Conservation (phyloP, 2,113 vertebrate genomes). For the Elgaria multicarinata region DNA sequence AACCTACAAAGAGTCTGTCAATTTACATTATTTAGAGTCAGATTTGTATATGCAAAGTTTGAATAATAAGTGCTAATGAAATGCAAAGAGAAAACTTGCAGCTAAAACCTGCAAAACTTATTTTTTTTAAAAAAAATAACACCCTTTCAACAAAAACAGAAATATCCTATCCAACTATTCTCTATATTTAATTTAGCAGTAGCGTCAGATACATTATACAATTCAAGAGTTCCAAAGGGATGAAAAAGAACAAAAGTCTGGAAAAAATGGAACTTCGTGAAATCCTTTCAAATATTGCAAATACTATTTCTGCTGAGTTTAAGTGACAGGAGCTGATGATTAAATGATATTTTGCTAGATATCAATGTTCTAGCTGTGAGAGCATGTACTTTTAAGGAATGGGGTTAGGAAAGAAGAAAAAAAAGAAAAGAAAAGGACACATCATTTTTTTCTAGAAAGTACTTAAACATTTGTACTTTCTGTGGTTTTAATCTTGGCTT, state of each 20-base stretch:
- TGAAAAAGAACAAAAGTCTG: constrained; percentile 29
- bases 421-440: constrained; percentile 3
- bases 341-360: constrained; percentile 64
- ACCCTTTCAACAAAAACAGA: constrained; percentile 38
- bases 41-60: constrained; percentile 29
- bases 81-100: constrained; percentile 46
- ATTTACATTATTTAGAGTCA: constrained; percentile 55
- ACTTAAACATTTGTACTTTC: background rate
- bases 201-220: background rate
- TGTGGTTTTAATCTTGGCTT: background rate
- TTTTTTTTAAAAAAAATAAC: constrained; percentile 63
- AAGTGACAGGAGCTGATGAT: constrained; percentile 37
- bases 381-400: constrained; percentile 60
- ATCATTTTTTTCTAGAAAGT: constrained; percentile 53
- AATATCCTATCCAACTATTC: constrained; percentile 48
- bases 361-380: constrained; percentile 50
- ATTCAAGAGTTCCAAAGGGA: background rate
- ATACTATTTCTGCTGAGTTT: constrained; percentile 67
- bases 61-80: constrained; percentile 60
- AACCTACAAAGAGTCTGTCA: constrained; percentile 54
- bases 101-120: constrained; percentile 51
- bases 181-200: constrained; percentile 32
- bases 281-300: constrained; percentile 62
- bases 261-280: constrained; percentile 47
- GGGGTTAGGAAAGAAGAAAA: background rate